These are phyloP conservation scores for Hexactinellida sp. DNA, from an alignment of 37 sponge, comb jelly and placozoan genomes.

Conservation along the genomic window DNA sequence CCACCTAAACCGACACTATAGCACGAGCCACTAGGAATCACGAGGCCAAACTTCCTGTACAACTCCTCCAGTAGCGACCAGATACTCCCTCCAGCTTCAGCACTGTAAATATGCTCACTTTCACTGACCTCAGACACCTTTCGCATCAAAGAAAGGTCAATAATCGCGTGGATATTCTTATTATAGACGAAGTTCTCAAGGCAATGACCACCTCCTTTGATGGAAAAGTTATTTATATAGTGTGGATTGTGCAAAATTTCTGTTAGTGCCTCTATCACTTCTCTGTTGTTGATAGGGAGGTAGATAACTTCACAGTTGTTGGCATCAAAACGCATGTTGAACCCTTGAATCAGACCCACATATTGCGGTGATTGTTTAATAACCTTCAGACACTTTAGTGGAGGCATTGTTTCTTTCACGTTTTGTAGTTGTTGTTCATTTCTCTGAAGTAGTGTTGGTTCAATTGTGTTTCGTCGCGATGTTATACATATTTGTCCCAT, in stretches of 20 bases:
- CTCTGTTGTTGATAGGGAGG: background rate
- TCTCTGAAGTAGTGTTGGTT: background rate
- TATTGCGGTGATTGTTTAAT: background rate
- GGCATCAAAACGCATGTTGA: background rate
- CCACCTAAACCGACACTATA: slow-evolving; percentile 15
- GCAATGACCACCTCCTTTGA: background rate
- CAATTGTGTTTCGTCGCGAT: background rate
- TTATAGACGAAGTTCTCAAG: background rate
- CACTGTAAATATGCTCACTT: background rate
- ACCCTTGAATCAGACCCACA: background rate
- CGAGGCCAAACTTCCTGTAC: background rate
- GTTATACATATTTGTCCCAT: background rate
- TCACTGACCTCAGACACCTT: background rate
- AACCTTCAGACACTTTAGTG: background rate
- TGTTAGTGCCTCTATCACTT: background rate
- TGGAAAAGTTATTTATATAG: background rate
- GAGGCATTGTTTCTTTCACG: background rate
- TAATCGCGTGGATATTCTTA: background rate
- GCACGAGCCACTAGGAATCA: background rate
- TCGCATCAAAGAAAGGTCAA: background rate
- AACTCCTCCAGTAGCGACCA: background rate
- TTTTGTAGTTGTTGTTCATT: background rate
- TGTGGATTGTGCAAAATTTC: background rate
- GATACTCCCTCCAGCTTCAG: background rate
- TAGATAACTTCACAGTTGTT: background rate